Evolutionary conservation across 2,797 vertebrate species (phyloP), one percentile per base, ranked within the genome.

Genomic region (Esox masquinongy): DNA sequence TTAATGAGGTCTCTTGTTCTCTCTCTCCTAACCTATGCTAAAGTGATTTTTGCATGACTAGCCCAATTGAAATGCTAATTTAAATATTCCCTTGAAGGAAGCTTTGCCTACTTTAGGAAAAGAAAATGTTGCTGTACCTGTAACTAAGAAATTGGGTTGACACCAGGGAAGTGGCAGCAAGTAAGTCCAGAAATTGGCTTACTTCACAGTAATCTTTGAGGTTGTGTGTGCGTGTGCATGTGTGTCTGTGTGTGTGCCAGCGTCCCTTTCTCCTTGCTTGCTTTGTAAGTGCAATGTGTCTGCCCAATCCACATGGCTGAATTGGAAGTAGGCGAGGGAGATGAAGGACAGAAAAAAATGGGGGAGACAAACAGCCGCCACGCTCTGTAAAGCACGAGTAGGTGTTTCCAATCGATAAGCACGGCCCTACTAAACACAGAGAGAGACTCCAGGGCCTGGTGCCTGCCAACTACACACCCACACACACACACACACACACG

Each of bases 351-450:
- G 81, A 53, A 71, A 79, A 9, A 68, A 47, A 59, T 11, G 31
- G 17, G n/a, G 36, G 72, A 15, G 43, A 17, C 59, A 29, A 70
- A 43, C 24, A 63, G 68, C 12, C 17, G 56, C 73, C 26, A 29
- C 39, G 61, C 64, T 74, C 66, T 43, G 12, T 51, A 26, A 70
- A 29, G 29, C 56, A 31, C 80, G 82, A 83, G 84, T 83, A 79
- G 76, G 79, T 80, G 85, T 88, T 85, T 88, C 56, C 0, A 85
- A 90, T 91, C 87, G 68, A 90, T 86, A 83, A 83, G 80, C 80
- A 83, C 43, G 66, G 76, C 73, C 36, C 72, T 29, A n/a, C 15
- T 17, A 34, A 12, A 50, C 73, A n/a, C 59, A 63, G 63, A 16
- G 53, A 59, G 56, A 22, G 56, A 8, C 72, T n/a, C 36, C 22